Evolutionary conservation across 2,888 invertebrate genomes (phyloP).

Genomic region (Pogonocherus hispidulus): DNA sequence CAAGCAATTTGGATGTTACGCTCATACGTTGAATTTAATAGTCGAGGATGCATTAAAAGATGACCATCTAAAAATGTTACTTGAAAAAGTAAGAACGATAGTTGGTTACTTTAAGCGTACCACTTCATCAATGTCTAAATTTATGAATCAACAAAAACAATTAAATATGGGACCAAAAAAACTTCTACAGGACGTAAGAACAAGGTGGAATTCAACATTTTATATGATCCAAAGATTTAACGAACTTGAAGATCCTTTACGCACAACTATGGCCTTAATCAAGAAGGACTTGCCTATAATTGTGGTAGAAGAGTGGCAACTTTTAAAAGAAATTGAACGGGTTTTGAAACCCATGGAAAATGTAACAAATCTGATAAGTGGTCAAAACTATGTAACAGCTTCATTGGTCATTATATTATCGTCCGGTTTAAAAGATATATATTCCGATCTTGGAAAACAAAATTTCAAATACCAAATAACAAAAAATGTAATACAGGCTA

Average conservation of each 20-base stretch:
- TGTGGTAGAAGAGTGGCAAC: too few relatives aligned
- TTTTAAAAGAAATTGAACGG: too few relatives aligned
- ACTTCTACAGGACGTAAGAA: conserved; percentile 38
- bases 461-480: too few relatives aligned
- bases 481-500: too few relatives aligned
- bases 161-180: conserved; percentile 28
- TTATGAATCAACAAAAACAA: conserved; percentile 17
- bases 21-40: conserved; percentile 52
- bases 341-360: too few relatives aligned
- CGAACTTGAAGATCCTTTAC: conserved; percentile 35
- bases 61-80: conserved; percentile 1
- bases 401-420: too few relatives aligned
- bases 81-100: conserved; percentile 45
- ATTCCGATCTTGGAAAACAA: too few relatives aligned
- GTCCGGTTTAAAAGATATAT: too few relatives aligned
- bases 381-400: too few relatives aligned
- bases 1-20: conserved; percentile 49
- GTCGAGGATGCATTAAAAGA: conserved; percentile 36
- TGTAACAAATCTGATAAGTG: too few relatives aligned
- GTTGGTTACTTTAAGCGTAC: conserved; percentile 53
- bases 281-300: background rate
- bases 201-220: conserved; percentile 49
- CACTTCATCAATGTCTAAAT: conserved; percentile 23
- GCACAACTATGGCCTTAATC: conserved; percentile 39
- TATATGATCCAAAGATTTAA: conserved; percentile 46